Conservation (phyloP, 2,888 invertebrate genomes). For the Ophonus ardosiacus region DNA sequence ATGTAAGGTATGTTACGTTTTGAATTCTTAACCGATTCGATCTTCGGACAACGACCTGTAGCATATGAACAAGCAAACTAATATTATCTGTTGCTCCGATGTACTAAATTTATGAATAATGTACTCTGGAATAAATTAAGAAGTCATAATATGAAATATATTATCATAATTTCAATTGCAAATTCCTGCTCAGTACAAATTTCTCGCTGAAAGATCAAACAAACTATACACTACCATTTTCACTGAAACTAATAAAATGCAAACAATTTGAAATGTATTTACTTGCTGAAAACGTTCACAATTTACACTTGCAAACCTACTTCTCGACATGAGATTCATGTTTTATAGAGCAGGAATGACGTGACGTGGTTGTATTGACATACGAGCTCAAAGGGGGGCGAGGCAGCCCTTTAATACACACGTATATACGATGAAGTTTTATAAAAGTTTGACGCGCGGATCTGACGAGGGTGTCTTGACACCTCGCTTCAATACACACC, state of each 20-base stretch:
- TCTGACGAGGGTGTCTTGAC: constrained; percentile 60
- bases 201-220: too few species aligned
- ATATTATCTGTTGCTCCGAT: too few species aligned
- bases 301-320: constrained; percentile 18
- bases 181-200: too few species aligned
- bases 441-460: constrained; percentile 58
- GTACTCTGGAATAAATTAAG: too few species aligned
- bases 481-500: constrained; percentile 54
- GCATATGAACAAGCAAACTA: too few species aligned
- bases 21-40: too few species aligned
- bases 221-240: not conserved
- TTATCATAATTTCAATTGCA: too few species aligned
- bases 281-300: not conserved
- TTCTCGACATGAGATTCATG: constrained; percentile 34
- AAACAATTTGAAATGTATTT: not conserved
- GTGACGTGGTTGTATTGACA: constrained; percentile 22
- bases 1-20: too few species aligned
- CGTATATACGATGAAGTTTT: constrained; percentile 60
- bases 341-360: constrained; percentile 35
- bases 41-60: too few species aligned
- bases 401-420: constrained; percentile 52
- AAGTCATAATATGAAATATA: too few species aligned
- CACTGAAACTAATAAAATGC: not conserved
- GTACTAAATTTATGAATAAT: too few species aligned
- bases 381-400: constrained; percentile 6